Base-by-base conservation (phyloP, 1,140 invertebrate genomes). In the Drosophila fuyamai region DNA sequence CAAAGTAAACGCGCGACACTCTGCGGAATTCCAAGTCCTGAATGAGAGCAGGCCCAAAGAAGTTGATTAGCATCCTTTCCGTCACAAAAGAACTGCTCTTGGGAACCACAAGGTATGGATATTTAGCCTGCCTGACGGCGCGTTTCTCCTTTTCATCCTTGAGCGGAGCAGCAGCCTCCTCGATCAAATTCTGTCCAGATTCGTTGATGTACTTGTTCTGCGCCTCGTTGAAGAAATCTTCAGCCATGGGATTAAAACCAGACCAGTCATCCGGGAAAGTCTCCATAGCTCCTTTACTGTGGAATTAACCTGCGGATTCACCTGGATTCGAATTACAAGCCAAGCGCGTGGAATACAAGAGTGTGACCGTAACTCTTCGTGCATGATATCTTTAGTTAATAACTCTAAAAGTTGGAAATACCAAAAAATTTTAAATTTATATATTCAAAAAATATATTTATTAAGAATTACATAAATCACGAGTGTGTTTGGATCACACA, bases 171-270 rank as follows among this genome's bases (percentile, higher is more conserved):
- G 27, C 40, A 5, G 40, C 43, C n/a, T 48, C 36, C 0, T 68
- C 54, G 13, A 65, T n/a, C n/a, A 36, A 2, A 14, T 50, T 48
- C 10, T 71, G 51, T 1, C 43, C 55, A 0, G 43, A 46, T 2
- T 47, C 13, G 29, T 18, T 57, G 1, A 16, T 36, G 41, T 80
- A 89, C 0, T 43, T 61, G 16, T 72, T 82, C 4, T n/a, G 10
- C 5, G 1, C 14, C 9, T 63, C 59, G 4, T 79, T 51, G 18
- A 63, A 32, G 27, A 46, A 86, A 1, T 89, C 55, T n/a, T 63
- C 5, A 8, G 47, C 60, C 59, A 84, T 79, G 0, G 83, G 84
- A 70, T 88, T 23, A 67, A 76, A 88, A 13, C 58, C 35, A 1
- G 50, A 35, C 68, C 66, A 76, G n/a, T 76, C 59, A 0, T 59